Conservation (phyloP, 2,888 invertebrate species). For the Lydus trimaculatus region DNA sequence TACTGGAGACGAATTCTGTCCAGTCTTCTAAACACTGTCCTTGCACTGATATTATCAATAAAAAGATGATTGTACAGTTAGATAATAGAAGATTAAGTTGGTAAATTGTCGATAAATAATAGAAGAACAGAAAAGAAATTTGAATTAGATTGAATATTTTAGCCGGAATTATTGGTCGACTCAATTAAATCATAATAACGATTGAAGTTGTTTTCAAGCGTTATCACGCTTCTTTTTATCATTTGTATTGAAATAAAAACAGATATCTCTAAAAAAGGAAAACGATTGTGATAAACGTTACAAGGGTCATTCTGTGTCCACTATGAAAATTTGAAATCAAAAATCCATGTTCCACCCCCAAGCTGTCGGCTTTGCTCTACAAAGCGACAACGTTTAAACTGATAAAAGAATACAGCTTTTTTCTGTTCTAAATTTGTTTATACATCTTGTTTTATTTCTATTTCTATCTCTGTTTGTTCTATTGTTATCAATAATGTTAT, state of each 20-base stretch:
- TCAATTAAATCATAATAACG: not conserved
- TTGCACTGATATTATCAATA: not conserved
- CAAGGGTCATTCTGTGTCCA: not conserved
- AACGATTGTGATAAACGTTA: not conserved
- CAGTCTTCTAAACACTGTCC: not conserved
- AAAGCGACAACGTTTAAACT: too few species aligned
- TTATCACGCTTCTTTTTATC: not conserved
- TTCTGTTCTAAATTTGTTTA: too few species aligned
- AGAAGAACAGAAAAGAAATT: not conserved
- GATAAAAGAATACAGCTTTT: too few species aligned
- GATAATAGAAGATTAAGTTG: not conserved
- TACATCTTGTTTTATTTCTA: not conserved
- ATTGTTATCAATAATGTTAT: not conserved
- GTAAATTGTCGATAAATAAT: constrained; percentile 1
- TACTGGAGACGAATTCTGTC: not conserved
- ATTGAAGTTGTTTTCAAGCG: not conserved
- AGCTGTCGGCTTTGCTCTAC: too few species aligned
- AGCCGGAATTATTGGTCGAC: not conserved
- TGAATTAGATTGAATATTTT: not conserved
- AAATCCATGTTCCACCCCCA: too few species aligned
- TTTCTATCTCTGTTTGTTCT: not conserved
- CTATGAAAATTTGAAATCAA: not conserved
- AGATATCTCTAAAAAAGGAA: too few species aligned
- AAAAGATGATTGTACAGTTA: not conserved
- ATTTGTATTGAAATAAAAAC: too few species aligned